Percentiles rank a stretch among this genome's conserved stretches.
phyloP scores from a whole-genome alignment of 2,113 vertebrate species.

The Sphaerodactylus townsendi region DNA sequence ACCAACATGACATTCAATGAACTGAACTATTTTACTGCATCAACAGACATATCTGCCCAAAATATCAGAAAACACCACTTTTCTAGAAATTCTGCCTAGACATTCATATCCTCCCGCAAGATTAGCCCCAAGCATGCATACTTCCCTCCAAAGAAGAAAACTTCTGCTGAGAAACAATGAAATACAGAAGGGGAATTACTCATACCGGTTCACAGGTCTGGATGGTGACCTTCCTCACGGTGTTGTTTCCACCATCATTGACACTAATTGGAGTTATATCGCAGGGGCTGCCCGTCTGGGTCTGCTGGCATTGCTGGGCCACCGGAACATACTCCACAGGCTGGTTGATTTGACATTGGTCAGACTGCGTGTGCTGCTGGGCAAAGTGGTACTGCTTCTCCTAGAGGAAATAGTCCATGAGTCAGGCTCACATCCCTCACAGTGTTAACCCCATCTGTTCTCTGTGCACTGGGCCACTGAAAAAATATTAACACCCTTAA shows the following conservation, averaged over 20 bases:
- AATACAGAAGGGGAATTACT: accelerated
- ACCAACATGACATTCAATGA: too few species aligned
- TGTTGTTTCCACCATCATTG: conserved; percentile 33
- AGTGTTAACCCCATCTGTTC: background rate
- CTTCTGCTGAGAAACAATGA: too few species aligned
- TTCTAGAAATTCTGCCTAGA: too few species aligned
- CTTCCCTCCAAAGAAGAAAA: too few species aligned
- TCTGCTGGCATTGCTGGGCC: conserved; percentile 48
- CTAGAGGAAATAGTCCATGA: background rate
- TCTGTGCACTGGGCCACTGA: too few species aligned
- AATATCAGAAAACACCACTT: too few species aligned
- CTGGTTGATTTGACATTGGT: conserved; percentile 27
- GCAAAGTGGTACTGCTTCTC: conserved; percentile 48
- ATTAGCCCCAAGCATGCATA: too few species aligned
- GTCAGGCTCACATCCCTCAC: background rate
- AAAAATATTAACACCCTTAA: background rate
- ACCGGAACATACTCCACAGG: background rate
- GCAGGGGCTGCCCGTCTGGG: conserved; percentile 35
- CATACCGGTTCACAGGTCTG: conserved; percentile 44
- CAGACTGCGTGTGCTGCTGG: background rate
- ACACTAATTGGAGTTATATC: conserved; percentile 11
- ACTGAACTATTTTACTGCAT: too few species aligned
- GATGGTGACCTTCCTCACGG: conserved; percentile 32
- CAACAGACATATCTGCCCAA: too few species aligned
- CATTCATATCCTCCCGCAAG: too few species aligned